A percentile compares a stretch with the other conserved stretches of the same genome.
Evolutionary conservation across 2,113 vertebrate species (phyloP).

Genomic region (Odobenus rosmarus): DNA sequence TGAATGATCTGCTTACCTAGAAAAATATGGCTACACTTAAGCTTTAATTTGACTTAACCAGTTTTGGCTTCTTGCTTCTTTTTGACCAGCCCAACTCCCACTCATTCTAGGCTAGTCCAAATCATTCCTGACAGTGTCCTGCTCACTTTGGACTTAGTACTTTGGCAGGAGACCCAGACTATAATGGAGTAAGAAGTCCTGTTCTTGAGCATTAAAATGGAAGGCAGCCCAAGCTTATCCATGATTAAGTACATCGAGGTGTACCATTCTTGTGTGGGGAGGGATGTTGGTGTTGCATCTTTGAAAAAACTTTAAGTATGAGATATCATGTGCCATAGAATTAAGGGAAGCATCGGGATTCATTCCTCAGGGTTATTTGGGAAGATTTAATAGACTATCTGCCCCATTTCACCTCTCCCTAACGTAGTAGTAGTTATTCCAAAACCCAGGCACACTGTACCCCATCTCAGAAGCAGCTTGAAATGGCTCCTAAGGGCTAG

Average conservation of each 20-base stretch:
- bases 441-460: rapidly evolving
- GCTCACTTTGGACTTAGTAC: neutral
- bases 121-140: neutral
- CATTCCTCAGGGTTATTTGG: neutral
- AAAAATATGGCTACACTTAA: slow-evolving; percentile 17
- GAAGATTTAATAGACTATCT: neutral
- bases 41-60: slow-evolving; percentile 31
- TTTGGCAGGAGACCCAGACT: neutral
- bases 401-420: neutral
- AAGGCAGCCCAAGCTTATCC: neutral
- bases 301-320: neutral
- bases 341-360: neutral
- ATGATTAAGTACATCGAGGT: neutral
- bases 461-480: neutral
- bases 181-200: neutral
- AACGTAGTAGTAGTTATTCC: neutral
- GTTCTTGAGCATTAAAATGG: neutral
- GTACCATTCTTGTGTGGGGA: neutral
- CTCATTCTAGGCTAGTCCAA: neutral
- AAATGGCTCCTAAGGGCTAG: neutral
- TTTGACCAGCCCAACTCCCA: neutral
- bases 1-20: neutral
- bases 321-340: neutral
- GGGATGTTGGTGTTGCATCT: neutral
- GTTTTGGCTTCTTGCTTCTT: neutral